Evolutionary conservation across 2,113 vertebrate species (phyloP).

Genomic region (Takifugu bimaculatus): DNA sequence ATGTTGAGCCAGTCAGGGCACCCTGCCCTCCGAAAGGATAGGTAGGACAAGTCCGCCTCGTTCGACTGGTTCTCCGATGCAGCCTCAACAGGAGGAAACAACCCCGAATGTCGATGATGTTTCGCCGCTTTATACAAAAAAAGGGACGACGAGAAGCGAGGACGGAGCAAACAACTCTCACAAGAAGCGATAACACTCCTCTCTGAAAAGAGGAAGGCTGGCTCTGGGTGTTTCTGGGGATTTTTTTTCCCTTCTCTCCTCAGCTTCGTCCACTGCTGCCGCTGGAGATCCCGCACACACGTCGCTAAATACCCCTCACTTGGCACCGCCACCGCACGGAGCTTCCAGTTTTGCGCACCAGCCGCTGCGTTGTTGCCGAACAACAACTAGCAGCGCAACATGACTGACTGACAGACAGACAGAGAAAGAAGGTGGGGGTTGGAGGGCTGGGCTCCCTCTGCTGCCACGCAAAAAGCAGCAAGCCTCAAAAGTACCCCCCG

Average conservation of each 20-base stretch:
- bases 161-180: slow-evolving; percentile 44
- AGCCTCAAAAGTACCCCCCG: slow-evolving; percentile 17
- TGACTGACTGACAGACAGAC: slow-evolving; percentile 43
- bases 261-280: slow-evolving; percentile 2
- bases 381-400: slow-evolving; percentile 58
- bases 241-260: slow-evolving; percentile 2
- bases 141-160: slow-evolving; percentile 12
- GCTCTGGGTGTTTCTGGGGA: slow-evolving; percentile 4
- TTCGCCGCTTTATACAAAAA: slow-evolving; percentile 23
- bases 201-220: slow-evolving; percentile 11
- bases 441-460: slow-evolving; percentile 16
- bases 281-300: slow-evolving; percentile 19
- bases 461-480: slow-evolving; percentile 25
- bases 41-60: slow-evolving; percentile 32
- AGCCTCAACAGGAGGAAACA: slow-evolving; percentile 40
- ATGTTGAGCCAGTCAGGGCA: slow-evolving; percentile 26
- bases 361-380: slow-evolving; percentile 37
- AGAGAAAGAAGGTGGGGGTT: not conserved
- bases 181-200: slow-evolving; percentile 32
- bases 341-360: slow-evolving; percentile 58
- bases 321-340: slow-evolving; percentile 34
- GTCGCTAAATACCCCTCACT: slow-evolving; percentile 52
- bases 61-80: slow-evolving; percentile 28
- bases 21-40: slow-evolving; percentile 35
- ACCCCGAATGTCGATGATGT: slow-evolving; percentile 34